Base-by-base conservation (phyloP, 2,113 vertebrate species). In the Arenaria interpres region DNA sequence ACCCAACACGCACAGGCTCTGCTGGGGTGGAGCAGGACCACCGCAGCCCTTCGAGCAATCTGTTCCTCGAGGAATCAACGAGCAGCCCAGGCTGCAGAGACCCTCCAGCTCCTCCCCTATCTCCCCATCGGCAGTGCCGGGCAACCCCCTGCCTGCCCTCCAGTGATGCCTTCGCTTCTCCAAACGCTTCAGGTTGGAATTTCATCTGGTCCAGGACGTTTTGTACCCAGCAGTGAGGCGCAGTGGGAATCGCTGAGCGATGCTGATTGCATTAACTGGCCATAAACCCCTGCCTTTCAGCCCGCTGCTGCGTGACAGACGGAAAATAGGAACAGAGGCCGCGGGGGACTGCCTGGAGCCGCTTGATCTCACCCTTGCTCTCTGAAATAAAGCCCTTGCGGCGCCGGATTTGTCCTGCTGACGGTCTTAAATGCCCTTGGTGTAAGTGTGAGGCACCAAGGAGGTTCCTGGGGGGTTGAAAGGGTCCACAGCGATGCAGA, bases 31-130 rank as follows among this genome's bases (percentile, higher is more conserved):
- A 51, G 63, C 19, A 5, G 43, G 56, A 8, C 27, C 5, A 17
- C 1, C 8, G 37, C 78, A 32, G 72, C 24, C 33, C 57, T 37
- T 51, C 33, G 2, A 43, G 22, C 12, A 3, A 13, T 1, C 33
- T 46, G 10, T 51, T 51, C 37, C 74, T 16, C 4, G 15, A 22
- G 67, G 59, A 59, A 37, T 17, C 35, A 10, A 43, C 5, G 8
- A 41, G 43, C 57, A 66, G 43, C 35, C 50, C 8, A 2, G 1
- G 6, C 28, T 0, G 33, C 51, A 33, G 51, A 73, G 19, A 22
- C 45, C 66, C 19, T 0, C 43, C 1, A 1, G 32, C 57, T 43
- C 35, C 27, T 72, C 57, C 80, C 0, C 4, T 17, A 5, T 20
- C 80, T 50, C 50, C 25, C 28, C 2, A 0, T 35, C 6, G 2